These are phyloP conservation scores for Tokudaia muenninki DNA, from an alignment of 2,797 vertebrate species.

Conservation along the genomic window DNA sequence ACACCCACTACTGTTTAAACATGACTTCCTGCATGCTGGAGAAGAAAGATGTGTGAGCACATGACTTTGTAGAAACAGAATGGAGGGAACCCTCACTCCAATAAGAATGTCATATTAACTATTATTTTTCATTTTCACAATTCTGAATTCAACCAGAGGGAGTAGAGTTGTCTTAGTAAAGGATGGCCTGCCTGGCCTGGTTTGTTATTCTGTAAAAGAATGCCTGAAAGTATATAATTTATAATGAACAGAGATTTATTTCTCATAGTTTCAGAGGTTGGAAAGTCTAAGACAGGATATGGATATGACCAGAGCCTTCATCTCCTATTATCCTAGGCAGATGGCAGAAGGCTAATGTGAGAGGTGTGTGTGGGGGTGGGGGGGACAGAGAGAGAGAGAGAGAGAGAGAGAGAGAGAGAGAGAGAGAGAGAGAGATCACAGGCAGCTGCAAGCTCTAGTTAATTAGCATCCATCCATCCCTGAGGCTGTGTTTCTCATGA, in stretches of 20 bases:
- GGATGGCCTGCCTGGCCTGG: neutral
- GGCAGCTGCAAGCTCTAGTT: neutral
- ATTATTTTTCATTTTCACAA: conserved; percentile 37
- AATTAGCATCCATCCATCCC: neutral
- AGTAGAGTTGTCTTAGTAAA: neutral
- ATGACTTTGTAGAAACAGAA: neutral
- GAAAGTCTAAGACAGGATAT: neutral
- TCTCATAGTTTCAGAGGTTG: neutral
- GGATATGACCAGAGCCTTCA: neutral
- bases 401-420: too few species aligned
- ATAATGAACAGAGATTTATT: neutral
- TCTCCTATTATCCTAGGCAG: neutral
- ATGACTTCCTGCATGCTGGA: neutral
- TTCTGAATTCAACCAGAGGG: conserved; percentile 8
- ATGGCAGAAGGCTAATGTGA: neutral
- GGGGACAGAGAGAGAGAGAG: too few species aligned
- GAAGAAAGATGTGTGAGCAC: neutral
- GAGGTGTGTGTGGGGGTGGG: too few species aligned
- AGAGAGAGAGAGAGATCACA: neutral
- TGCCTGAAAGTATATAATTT: neutral
- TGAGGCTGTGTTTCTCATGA: neutral
- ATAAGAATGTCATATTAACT: neutral
- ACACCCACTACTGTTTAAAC: conserved; percentile 23
- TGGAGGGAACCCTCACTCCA: neutral
- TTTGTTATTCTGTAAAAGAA: neutral